Evolutionary conservation across 2,888 invertebrate genomes (phyloP).

Genomic region (Ophioninae sp.): DNA sequence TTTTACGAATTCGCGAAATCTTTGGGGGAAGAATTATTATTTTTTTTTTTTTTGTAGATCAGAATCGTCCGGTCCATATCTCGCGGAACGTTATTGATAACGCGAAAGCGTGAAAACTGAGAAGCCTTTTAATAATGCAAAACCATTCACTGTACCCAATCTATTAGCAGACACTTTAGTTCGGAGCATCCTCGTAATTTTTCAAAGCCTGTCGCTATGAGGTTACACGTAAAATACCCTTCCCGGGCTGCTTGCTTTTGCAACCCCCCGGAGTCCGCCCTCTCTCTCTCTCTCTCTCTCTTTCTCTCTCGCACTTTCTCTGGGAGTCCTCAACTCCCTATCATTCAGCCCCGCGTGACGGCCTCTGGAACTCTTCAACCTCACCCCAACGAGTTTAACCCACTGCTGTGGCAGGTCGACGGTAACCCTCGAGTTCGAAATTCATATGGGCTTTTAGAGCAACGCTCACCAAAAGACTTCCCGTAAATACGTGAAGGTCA

Average conservation of each 20-base stretch:
- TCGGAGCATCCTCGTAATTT: slow-evolving; percentile 70
- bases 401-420: slow-evolving; percentile 55
- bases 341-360: slow-evolving; percentile 62
- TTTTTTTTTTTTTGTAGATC: not conserved
- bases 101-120: slow-evolving; percentile 29
- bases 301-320: slow-evolving; percentile 16
- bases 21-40: too few relatives aligned
- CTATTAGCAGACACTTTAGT: slow-evolving; percentile 73
- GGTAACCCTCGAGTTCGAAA: slow-evolving; percentile 51
- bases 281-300: slow-evolving; percentile 6
- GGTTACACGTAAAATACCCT: slow-evolving; percentile 67
- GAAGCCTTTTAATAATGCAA: slow-evolving; percentile 64
- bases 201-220: slow-evolving; percentile 71
- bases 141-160: slow-evolving; percentile 68
- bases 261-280: slow-evolving; percentile 23
- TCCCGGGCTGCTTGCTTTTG: slow-evolving; percentile 41
- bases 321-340: slow-evolving; percentile 58
- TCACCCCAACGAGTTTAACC: slow-evolving; percentile 57
- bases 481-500: slow-evolving; percentile 15
- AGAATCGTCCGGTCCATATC: slow-evolving; percentile 19
- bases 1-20: too few relatives aligned
- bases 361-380: slow-evolving; percentile 59
- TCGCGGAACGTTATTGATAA: slow-evolving; percentile 5
- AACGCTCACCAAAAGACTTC: not conserved
- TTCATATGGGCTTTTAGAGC: slow-evolving; percentile 50